Evolutionary conservation across 2,113 vertebrate genomes (phyloP), one percentile per base, ranked within the genome.

Genomic region (Arvicanthis niloticus): DNA sequence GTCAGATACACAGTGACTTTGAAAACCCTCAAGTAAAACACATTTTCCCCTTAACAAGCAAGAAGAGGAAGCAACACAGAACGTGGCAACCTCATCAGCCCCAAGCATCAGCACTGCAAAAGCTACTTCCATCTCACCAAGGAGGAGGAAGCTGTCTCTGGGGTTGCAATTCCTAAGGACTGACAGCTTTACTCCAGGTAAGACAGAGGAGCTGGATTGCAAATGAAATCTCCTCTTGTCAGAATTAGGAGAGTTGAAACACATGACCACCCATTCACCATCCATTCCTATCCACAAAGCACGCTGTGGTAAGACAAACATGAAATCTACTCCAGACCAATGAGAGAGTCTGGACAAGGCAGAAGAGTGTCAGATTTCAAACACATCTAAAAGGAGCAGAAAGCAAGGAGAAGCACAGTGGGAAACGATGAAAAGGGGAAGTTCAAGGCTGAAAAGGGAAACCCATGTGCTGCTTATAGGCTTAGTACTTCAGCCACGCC

Each of bases 151-250:
- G 53, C 37, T 48, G 12, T 67, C 78, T 80, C 73, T 68, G 73
- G 3, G 19, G 85, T 88, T 40, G 68, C 6, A 86, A 48, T 88
- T 40, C 60, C 45, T 26, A 34, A 67, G 65, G 21, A 24, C 51
- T 29, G 24, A 94, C 42, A 12, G 68, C 56, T 85, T 88, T 75
- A 93, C 48, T 76, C 62, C 22, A 91, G 40, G 45, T 48, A 56
- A 22, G 70, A 51, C 40, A 16, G 4, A 95, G n/a, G 34, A 78
- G 65, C 34, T 65, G 81, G 13, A 62, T 88, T 75, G 70, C 73
- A 95, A 95, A 90, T 48, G 53, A 70, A 89, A 94, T 96, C 75
- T 88, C 80, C 88, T 88, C 40, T 89, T 91, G 58, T 91, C 56
- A 68, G 72, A 82, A 93, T 0, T 16, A 1, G 29, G 7, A 37